Percentiles rank a stretch among this genome's conserved stretches.
Evolutionary conservation across 2,113 vertebrate genomes (phyloP).

Genomic region (Puntigrus tetrazona): DNA sequence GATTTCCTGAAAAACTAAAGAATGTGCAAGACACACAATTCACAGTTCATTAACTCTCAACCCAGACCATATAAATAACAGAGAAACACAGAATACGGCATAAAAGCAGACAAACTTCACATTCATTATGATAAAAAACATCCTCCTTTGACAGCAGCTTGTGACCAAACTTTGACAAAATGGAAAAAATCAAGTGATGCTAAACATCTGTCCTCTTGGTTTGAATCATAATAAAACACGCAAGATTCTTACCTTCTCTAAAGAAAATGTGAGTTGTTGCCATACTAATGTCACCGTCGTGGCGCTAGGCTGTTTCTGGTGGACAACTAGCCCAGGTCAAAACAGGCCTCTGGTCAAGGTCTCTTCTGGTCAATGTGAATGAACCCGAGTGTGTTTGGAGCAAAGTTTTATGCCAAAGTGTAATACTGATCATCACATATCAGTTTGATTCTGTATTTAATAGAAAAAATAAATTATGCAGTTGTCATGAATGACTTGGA

Average conservation of each 20-base stretch:
- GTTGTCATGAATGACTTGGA: not conserved
- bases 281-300: not conserved
- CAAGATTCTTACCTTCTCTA: not conserved
- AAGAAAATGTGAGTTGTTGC: not conserved
- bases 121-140: slow-evolving; percentile 22
- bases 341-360: not conserved
- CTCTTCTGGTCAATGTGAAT: not conserved
- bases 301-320: not conserved
- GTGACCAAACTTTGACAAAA: slow-evolving; percentile 14
- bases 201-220: not conserved
- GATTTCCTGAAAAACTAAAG: slow-evolving; percentile 17
- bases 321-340: not conserved
- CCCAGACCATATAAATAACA: slow-evolving; percentile 20
- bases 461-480: not conserved
- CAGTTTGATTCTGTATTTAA: not conserved
- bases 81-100: slow-evolving; percentile 3
- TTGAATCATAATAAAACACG: not conserved
- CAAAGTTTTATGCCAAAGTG: not conserved
- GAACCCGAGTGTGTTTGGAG: not conserved
- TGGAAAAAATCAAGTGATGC: not conserved
- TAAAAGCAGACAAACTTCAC: not conserved
- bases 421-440: slow-evolving; percentile 9
- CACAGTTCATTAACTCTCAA: slow-evolving; percentile 32
- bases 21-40: slow-evolving; percentile 22
- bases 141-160: slow-evolving; percentile 10